Evolutionary conservation across 92 coral and sea anemone genomes (phyloP).

Genomic region (Blastomussa wellsi): DNA sequence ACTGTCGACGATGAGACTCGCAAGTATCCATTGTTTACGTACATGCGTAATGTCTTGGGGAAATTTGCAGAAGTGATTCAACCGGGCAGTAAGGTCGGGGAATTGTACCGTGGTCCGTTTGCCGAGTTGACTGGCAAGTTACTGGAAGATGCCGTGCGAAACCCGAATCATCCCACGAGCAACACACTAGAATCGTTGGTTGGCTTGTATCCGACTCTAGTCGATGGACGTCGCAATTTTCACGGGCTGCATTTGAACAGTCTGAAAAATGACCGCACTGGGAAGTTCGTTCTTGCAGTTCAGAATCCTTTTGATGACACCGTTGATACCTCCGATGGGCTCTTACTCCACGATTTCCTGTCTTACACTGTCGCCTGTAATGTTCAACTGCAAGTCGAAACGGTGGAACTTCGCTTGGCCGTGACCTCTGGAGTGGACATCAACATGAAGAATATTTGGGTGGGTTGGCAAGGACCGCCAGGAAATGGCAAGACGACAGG

Average conservation of each 20-base stretch:
- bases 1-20: slow-evolving; percentile 11
- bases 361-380: background rate
- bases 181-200: background rate
- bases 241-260: slow-evolving; percentile 8
- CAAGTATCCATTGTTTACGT: slow-evolving; percentile 4
- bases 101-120: slow-evolving; percentile 4
- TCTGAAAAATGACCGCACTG: slow-evolving; percentile 6
- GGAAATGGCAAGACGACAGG: slow-evolving; percentile 13
- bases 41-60: slow-evolving; percentile 10
- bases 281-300: background rate
- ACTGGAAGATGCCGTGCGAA: slow-evolving; percentile 18
- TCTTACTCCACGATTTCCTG: background rate
- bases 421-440: background rate
- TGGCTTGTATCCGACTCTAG: slow-evolving; percentile 3
- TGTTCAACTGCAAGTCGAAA: background rate
- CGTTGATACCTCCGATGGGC: background rate
- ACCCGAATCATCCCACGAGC: slow-evolving; percentile 16
- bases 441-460: slow-evolving; percentile 4
- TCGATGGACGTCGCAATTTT: slow-evolving; percentile 10
- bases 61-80: slow-evolving; percentile 1
- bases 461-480: slow-evolving; percentile 10
- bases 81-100: background rate
- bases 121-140: slow-evolving; percentile 14
- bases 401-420: slow-evolving; percentile 14
- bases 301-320: slow-evolving; percentile 5